Evolutionary conservation across 2,797 vertebrate genomes (phyloP).

Genomic region (Takifugu rubripes): DNA sequence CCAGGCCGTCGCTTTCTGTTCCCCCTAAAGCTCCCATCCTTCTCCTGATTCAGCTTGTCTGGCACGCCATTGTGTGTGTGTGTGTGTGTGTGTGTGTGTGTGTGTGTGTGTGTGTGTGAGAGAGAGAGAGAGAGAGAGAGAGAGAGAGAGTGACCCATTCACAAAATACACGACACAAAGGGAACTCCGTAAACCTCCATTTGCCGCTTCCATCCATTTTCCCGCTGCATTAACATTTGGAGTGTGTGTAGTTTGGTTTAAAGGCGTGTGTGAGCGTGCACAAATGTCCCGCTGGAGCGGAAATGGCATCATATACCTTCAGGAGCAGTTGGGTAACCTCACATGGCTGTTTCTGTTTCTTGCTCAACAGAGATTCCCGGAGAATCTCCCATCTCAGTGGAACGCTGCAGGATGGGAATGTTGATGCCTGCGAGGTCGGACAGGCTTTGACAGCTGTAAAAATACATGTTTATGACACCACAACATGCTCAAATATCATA

Average conservation of each 20-base stretch:
- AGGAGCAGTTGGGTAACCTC: conserved; percentile 51
- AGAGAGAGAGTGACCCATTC: conserved; percentile 50
- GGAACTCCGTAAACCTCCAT: conserved; percentile 42
- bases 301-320: conserved; percentile 27
- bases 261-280: conserved; percentile 8
- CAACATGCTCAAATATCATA: too few species aligned
- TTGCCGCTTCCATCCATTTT: conserved; percentile 29
- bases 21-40: conserved; percentile 33
- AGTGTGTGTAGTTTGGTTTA: background rate
- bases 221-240: conserved; percentile 4
- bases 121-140: too few species aligned
- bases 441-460: too few species aligned
- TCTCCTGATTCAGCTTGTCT: conserved; percentile 38
- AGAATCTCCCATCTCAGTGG: conserved; percentile 35
- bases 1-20: conserved; percentile 26
- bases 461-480: too few species aligned
- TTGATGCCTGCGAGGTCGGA: too few species aligned
- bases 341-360: conserved; percentile 37
- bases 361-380: conserved; percentile 34
- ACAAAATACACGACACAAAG: conserved; percentile 51
- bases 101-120: too few species aligned
- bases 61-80: conserved; percentile 40
- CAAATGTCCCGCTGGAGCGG: conserved; percentile 19
- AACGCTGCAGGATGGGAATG: conserved; percentile 1
- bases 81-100: too few species aligned